Evolutionary conservation across 2,797 vertebrate species (phyloP).

Genomic region (Potorous gilbertii): DNA sequence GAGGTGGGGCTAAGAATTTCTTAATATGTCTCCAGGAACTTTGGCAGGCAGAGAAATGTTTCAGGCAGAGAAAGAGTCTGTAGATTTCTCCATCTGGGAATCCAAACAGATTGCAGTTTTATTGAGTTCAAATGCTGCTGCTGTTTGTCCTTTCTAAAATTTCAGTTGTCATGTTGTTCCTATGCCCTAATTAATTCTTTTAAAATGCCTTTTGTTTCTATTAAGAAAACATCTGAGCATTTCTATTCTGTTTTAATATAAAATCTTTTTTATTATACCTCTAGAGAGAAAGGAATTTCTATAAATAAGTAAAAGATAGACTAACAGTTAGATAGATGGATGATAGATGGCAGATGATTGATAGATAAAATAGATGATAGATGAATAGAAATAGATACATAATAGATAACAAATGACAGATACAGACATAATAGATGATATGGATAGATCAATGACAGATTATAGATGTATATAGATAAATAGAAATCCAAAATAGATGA

Average conservation of each 20-base stretch:
- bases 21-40: constrained; percentile 57
- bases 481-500: too few relatives aligned
- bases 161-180: constrained; percentile 40
- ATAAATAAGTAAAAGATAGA: background rate
- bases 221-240: constrained; percentile 34
- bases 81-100: constrained; percentile 47
- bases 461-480: background rate
- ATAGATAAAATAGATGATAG: background rate
- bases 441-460: background rate
- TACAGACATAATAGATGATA: background rate
- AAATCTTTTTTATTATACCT: constrained; percentile 23
- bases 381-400: background rate
- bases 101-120: constrained; percentile 56
- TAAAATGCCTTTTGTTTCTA: constrained; percentile 46
- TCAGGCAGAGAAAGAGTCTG: constrained; percentile 39
- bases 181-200: constrained; percentile 5
- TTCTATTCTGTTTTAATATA: constrained; percentile 30
- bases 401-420: background rate
- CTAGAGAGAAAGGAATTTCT: constrained; percentile 33
- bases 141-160: constrained; percentile 50
- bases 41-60: constrained; percentile 46
- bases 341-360: background rate
- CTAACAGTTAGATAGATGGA: background rate
- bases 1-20: constrained; percentile 12
- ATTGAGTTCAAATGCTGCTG: constrained; percentile 46